Evolutionary conservation across 1,140 invertebrate genomes (phyloP), one percentile per base, ranked within the genome.

Genomic region (Pseudomyrmex sp.): DNA sequence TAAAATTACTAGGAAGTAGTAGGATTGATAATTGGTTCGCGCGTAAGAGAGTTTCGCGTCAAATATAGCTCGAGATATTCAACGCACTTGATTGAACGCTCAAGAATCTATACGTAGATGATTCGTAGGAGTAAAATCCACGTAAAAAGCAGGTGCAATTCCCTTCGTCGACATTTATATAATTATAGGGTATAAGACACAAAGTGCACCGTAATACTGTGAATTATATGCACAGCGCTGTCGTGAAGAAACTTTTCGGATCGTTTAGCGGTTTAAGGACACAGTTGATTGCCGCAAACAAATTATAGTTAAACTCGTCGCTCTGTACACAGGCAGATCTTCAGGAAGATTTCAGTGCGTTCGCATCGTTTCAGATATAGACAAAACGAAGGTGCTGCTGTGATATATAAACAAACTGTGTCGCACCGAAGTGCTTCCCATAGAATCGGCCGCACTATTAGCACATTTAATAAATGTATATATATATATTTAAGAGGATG

Each of bases 331-430:
- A 48, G 15, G 50, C 20, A 79, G 2, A 58, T 69, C 2, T 79
- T 59, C 52, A 70, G 62, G 35, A 68, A 56, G 56, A 35, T 35
- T 35, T 35, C 35, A 35, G 35, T 35, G n/a, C 61, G 23, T 54
- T 63, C 10, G 50, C 18, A 35, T 59, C 46, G 63, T 56, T 74
- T 76, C 18, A 75, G 35, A 20, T 59, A 52, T 82, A 63, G 61
- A 35, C 62, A 15, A 23, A 62, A 83, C 48, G 68, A 52, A 65
- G 73, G 72, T 83, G 73, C 62, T 83, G 76, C 82, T 83, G 82
- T 83, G 82, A 83, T 83, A 35, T 35, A 35, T 35, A 83, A 75
- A 76, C 35, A 62, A 68, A 83, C 12, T 63, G 46, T 13, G 52
- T 76, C 66, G 62, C 54, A 73, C 54, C 54, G 1, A 62, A 76